Evolutionary conservation across 2,888 invertebrate genomes (phyloP).

Genomic region (Escarpia spicata): DNA sequence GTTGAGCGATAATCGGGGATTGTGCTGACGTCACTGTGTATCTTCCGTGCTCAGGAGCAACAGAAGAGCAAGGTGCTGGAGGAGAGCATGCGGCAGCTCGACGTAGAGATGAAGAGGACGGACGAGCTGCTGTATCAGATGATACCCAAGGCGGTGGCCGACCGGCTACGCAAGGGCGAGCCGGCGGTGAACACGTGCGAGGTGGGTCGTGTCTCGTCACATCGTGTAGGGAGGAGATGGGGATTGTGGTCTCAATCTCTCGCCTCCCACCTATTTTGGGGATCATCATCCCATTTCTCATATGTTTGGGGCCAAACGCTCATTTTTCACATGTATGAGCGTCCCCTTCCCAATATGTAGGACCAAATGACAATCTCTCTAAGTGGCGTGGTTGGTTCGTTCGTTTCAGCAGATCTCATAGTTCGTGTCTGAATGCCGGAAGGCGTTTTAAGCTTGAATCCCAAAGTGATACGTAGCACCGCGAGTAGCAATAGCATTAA

Average conservation of each 20-base stretch:
- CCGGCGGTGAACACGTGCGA: conserved; percentile 96
- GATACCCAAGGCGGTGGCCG: conserved; percentile 98
- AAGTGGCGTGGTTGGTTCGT: no score
- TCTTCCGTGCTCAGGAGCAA: conserved; percentile 79
- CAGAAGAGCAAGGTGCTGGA: conserved; percentile 95
- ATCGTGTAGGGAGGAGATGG: no score
- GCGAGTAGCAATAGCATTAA: not conserved
- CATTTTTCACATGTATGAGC: no score
- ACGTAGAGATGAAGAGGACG: conserved; percentile 94
- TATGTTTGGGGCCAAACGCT: no score
- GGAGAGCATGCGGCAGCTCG: conserved; percentile 94
- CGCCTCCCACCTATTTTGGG: no score
- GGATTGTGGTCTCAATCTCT: no score
- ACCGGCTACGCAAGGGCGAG: conserved; percentile 90
- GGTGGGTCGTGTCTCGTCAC: conserved; percentile 69
- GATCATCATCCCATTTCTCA: no score
- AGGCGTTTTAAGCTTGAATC: not conserved
- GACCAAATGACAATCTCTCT: no score
- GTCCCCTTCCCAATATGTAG: no score
- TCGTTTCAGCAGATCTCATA: no score
- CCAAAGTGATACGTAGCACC: not conserved
- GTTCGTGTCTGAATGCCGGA: no score
- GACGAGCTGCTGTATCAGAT: conserved; percentile 97
- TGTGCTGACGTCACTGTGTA: not conserved
- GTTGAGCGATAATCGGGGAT: not conserved